A percentile compares a stretch with the other conserved stretches of the same genome.
phyloP scores from a whole-genome alignment of 2,797 vertebrate genomes.

The Novumbra hubbsi region DNA sequence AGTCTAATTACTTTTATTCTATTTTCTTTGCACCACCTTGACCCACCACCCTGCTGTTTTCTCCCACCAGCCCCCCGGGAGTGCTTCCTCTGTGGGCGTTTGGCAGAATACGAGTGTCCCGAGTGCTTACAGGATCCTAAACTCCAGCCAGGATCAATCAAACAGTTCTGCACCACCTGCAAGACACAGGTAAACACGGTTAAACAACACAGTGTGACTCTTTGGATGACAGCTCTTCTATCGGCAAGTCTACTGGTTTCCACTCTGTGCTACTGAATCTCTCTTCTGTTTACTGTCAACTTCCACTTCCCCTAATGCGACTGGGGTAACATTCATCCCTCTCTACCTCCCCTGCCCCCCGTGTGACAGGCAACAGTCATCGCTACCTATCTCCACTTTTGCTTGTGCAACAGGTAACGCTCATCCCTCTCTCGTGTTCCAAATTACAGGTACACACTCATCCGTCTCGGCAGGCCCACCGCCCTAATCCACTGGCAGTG shows the following conservation, averaged over 20 bases:
- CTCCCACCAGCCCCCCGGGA: conserved; percentile 66
- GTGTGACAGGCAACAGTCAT: not conserved
- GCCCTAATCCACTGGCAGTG: conserved; percentile 47
- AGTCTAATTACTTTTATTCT: not conserved
- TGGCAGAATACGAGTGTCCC: conserved; percentile 71
- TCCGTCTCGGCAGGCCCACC: conserved; percentile 61
- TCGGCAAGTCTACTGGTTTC: not conserved
- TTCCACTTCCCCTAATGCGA: not conserved
- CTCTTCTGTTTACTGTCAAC: too few relatives aligned
- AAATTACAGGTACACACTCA: conserved; percentile 68
- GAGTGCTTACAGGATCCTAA: conserved; percentile 75
- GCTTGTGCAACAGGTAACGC: not conserved
- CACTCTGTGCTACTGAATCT: not conserved
- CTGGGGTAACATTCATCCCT: not conserved
- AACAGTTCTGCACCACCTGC: conserved; percentile 76
- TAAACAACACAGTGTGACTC: not conserved
- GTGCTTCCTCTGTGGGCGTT: conserved; percentile 73
- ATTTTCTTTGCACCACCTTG: too few relatives aligned
- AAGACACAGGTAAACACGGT: conserved; percentile 66
- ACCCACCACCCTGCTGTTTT: conserved; percentile 9
- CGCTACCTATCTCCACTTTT: too few relatives aligned
- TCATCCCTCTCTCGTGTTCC: too few relatives aligned
- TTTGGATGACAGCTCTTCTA: not conserved
- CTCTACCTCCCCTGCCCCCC: not conserved
- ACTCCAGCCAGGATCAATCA: conserved; percentile 74